Percentiles rank a stretch among this genome's conserved stretches.
These are phyloP conservation scores for Platycheirus albimanus DNA, from an alignment of 2,888 invertebrate genomes.

Conservation along the genomic window DNA sequence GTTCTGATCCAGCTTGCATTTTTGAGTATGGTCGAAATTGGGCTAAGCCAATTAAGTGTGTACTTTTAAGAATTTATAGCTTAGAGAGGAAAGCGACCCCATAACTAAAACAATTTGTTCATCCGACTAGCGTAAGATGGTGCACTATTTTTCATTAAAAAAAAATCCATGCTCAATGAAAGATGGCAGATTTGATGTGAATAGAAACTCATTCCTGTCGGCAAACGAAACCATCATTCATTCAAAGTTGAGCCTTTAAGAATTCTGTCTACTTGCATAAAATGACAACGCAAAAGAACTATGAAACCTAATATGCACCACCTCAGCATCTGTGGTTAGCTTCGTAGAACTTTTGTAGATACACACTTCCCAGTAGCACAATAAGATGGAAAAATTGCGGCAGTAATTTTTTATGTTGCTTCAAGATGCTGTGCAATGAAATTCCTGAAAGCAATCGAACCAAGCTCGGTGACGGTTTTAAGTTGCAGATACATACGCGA, in stretches of 20 bases:
- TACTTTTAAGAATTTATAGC: not conserved
- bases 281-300: constrained; percentile 10
- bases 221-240: not conserved
- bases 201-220: not conserved
- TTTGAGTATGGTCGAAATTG: not conserved
- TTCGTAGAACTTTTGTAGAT: constrained; percentile 12
- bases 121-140: not conserved
- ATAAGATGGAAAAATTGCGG: constrained; percentile 28
- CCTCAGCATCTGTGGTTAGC: constrained; percentile 23
- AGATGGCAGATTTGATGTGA: not conserved
- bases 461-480: constrained; percentile 52
- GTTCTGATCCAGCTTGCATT: not conserved
- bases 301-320: constrained; percentile 27
- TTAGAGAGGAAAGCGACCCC: too few species aligned
- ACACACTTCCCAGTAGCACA: constrained; percentile 19
- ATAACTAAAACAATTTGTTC: constrained; percentile 1
- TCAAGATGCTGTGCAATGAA: constrained; percentile 53
- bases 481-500: constrained; percentile 40
- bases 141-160: not conserved
- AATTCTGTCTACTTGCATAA: constrained; percentile 12
- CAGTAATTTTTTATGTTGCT: not conserved
- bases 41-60: not conserved
- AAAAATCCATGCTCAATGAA: not conserved
- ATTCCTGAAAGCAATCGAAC: constrained; percentile 70
- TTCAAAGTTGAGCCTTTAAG: not conserved